Base-by-base conservation (phyloP, 1,140 invertebrate species). In the Drosophila kohkoa region DNA sequence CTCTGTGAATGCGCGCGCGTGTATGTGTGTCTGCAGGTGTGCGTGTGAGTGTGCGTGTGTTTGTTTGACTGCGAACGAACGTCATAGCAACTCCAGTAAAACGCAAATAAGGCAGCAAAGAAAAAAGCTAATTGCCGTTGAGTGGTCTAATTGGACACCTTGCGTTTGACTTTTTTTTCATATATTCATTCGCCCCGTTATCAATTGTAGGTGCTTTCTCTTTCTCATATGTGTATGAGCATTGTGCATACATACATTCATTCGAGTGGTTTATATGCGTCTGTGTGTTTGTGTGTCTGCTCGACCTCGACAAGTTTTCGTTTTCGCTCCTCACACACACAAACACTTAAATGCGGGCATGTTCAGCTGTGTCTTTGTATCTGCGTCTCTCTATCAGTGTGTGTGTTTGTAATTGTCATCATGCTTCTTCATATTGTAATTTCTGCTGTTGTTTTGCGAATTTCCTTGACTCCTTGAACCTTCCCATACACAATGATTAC, bases 71-170 rank as follows among this genome's bases (percentile, higher is more conserved):
- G 64, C 45, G 67, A 75, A 43, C 69, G 67, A 79, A 87, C 82
- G 82, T 87, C 82, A 87, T 87, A 75, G 79, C 83, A 88, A 88
- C 82, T 87, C 80, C 82, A 87, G 80, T 74, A 83, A 83, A 88
- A 87, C 77, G 80, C 80, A 88, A 87, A 87, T 87, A 86, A 85
- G 77, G 70, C 75, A 38, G 30, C 30, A 69, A 75, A 72, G 64
- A 43, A 55, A 85, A 81, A 81, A 83, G 73, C 83, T 85, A 88
- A 87, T 87, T 87, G 83, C 77, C 75, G 80, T 88, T 88, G 80
- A 87, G 77, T 87, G 83, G 72, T 87, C 83, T 82, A 82, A 87
- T 87, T 88, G 83, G 69, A 87, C 82, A 79, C 82, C 79, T 82
- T 88, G 79, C 80, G 83, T 64, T 68, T 79, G 75, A 69, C 60